Evolutionary conservation across 2,113 vertebrate genomes (phyloP).

Genomic region (Polyodon spathula): DNA sequence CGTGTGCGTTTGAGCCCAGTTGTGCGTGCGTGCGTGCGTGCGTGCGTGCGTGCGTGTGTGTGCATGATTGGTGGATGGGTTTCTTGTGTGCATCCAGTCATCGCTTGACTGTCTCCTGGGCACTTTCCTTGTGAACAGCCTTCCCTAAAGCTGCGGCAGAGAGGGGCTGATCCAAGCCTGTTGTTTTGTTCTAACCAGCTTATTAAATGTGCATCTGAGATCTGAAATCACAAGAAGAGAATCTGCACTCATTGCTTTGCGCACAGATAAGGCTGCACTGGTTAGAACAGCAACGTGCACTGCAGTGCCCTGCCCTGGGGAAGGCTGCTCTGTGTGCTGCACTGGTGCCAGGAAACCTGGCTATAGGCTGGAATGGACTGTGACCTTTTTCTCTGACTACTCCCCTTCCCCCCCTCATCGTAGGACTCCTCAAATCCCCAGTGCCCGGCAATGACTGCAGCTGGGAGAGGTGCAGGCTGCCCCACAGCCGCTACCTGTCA

Average conservation of each 20-base stretch:
- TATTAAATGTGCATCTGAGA: too few species aligned
- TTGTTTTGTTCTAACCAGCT: too few species aligned
- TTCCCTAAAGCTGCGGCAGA: background rate
- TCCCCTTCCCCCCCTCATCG: conserved; percentile 5
- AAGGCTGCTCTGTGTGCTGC: background rate
- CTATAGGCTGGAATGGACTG: background rate
- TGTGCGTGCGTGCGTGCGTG: too few species aligned
- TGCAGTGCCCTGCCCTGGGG: background rate
- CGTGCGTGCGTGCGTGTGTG: too few species aligned
- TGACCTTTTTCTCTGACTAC: background rate
- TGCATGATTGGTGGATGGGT: conserved; percentile 25
- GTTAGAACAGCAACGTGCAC: too few species aligned
- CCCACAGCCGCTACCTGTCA: conserved; percentile 34
- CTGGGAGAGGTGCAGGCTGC: conserved; percentile 42
- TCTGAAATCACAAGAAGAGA: too few species aligned
- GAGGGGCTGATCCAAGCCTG: background rate
- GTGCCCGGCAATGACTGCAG: conserved; percentile 31
- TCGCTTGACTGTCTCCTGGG: background rate
- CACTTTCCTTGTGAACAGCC: background rate
- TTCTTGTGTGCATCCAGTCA: conserved; percentile 9
- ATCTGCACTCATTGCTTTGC: too few species aligned
- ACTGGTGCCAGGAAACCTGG: background rate
- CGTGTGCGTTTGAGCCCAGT: too few species aligned
- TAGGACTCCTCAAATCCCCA: conserved; percentile 36
- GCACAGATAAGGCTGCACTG: too few species aligned